phyloP scores from a whole-genome alignment of 2,113 vertebrate genomes.

The Peucedramus taeniatus region DNA sequence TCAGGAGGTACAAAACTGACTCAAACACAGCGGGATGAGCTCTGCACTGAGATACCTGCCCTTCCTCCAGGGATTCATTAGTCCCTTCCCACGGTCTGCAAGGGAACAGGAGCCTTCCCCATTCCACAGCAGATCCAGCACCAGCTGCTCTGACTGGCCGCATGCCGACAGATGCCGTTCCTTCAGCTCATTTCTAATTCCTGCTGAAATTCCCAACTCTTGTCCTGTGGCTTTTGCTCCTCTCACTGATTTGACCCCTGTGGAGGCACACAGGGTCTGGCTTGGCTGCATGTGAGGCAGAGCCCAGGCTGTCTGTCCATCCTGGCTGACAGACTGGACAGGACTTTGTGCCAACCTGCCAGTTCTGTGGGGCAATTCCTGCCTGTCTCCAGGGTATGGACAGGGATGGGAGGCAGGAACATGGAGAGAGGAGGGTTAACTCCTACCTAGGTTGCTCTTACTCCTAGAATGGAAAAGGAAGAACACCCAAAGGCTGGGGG shows the following conservation, averaged over 20 bases:
- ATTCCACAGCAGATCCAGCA: not conserved
- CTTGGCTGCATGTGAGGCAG: not conserved
- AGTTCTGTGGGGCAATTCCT: not conserved
- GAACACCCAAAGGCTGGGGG: not conserved
- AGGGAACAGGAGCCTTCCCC: not conserved
- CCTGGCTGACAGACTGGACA: not conserved
- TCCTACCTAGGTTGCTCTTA: not conserved
- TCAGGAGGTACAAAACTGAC: not conserved
- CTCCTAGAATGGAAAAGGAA: not conserved
- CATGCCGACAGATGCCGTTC: rapidly evolving
- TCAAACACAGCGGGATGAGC: not conserved
- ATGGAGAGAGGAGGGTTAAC: not conserved
- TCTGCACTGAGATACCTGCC: not conserved
- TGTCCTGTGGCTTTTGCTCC: not conserved
- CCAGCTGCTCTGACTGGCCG: not conserved
- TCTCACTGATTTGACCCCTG: not conserved
- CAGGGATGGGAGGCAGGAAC: not conserved
- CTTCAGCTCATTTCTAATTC: not conserved
- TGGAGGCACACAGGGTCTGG: not conserved
- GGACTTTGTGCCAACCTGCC: not conserved
- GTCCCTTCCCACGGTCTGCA: not conserved
- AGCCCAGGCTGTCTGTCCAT: not conserved
- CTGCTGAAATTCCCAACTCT: not conserved
- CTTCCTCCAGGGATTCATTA: not conserved
- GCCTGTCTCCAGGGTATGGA: not conserved